Percentiles rank a stretch among this genome's conserved stretches.
Evolutionary conservation across 1,140 invertebrate genomes (phyloP).

Genomic region (Lasaia peninsularis): DNA sequence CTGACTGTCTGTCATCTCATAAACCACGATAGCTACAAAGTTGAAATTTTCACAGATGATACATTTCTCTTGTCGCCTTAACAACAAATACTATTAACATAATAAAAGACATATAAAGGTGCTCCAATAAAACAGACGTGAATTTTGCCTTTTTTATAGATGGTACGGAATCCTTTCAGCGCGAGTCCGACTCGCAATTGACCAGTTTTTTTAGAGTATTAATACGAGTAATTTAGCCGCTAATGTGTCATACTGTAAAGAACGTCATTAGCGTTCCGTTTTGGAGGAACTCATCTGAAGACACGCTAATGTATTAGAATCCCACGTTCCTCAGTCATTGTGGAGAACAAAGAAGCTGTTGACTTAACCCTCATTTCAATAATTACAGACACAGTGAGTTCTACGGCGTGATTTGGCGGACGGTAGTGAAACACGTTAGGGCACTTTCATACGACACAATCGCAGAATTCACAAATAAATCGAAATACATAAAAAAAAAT

Average conservation of each 20-base stretch:
- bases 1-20: too few relatives aligned
- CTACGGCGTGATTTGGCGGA: slow-evolving; percentile 14
- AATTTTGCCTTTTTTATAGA: too few relatives aligned
- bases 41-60: too few relatives aligned
- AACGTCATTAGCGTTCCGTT: slow-evolving; percentile 12
- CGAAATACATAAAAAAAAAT: too few relatives aligned
- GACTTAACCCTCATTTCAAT: slow-evolving; percentile 70
- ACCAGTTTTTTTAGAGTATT: not conserved
- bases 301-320: slow-evolving; percentile 30
- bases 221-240: not conserved
- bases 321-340: slow-evolving; percentile 46
- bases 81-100: too few relatives aligned
- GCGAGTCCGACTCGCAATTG: too few relatives aligned
- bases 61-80: too few relatives aligned
- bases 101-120: not conserved
- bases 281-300: slow-evolving; percentile 10
- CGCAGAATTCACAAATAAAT: too few relatives aligned
- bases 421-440: not conserved
- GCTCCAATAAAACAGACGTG: too few relatives aligned
- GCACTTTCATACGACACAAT: not conserved
- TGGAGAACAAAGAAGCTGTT: slow-evolving; percentile 58
- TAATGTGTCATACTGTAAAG: slow-evolving; percentile 9
- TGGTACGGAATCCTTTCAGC: too few relatives aligned
- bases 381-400: slow-evolving; percentile 48
- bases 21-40: too few relatives aligned